These are phyloP conservation scores for Damaliscus lunatus DNA, from an alignment of 2,113 vertebrate species.

Conservation along the genomic window DNA sequence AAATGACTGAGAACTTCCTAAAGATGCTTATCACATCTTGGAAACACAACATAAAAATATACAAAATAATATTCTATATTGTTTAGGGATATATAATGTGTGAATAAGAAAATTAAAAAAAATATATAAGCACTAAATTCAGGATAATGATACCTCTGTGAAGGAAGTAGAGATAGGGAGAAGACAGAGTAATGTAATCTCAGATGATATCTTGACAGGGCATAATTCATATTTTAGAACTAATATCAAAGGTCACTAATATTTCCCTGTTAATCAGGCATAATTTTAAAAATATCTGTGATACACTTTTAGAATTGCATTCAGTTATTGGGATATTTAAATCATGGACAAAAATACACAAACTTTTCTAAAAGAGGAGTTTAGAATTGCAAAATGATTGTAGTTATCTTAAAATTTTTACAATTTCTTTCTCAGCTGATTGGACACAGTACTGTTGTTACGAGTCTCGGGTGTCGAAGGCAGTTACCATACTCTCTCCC, in stretches of 20 bases:
- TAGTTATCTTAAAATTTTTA: not conserved
- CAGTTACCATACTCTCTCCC: not conserved
- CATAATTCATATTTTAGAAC: not conserved
- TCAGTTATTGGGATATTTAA: not conserved
- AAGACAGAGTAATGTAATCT: not conserved
- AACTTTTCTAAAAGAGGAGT: not conserved
- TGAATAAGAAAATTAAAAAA: not conserved
- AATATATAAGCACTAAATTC: not conserved
- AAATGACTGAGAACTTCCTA: not conserved
- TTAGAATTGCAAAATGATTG: not conserved
- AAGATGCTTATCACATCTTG: not conserved
- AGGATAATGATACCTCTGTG: not conserved
- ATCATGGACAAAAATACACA: not conserved
- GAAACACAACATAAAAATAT: not conserved
- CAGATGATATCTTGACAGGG: not conserved
- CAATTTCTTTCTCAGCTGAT: not conserved
- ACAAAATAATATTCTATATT: not conserved
- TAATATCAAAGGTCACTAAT: not conserved
- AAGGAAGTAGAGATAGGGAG: not conserved
- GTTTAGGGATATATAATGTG: constrained; percentile 1
- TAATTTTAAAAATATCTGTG: not conserved
- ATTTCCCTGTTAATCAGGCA: not conserved
- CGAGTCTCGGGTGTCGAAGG: not conserved
- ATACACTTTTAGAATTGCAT: not conserved
- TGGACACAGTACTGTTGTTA: not conserved